Conservation (phyloP, 2,113 vertebrate genomes). For the Psittacula cyanocephala region DNA sequence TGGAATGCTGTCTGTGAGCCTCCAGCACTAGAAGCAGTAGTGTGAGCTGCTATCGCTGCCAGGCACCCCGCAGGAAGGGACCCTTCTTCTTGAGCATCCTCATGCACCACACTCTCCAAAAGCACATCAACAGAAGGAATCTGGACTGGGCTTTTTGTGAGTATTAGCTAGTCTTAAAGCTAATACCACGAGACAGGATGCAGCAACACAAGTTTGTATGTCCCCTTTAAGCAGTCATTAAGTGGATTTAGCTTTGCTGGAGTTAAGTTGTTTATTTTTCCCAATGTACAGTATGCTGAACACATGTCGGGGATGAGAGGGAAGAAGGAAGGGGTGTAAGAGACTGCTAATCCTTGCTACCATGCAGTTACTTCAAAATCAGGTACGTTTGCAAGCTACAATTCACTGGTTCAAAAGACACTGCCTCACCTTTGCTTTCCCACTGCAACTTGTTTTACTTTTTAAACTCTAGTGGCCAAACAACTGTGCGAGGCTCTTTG, state of each 20-base stretch:
- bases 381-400: constrained; percentile 61
- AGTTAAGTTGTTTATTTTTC: constrained; percentile 34
- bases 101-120: not conserved
- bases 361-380: constrained; percentile 79
- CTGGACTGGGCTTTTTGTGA: constrained; percentile 40
- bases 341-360: constrained; percentile 84
- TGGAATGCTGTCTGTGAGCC: constrained; percentile 43
- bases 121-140: not conserved
- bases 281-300: constrained; percentile 70
- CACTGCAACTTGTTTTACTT: constrained; percentile 73
- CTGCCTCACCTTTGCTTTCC: constrained; percentile 75
- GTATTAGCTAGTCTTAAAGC: constrained; percentile 34
- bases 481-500: constrained; percentile 50
- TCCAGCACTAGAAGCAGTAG: not conserved
- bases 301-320: constrained; percentile 61
- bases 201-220: constrained; percentile 55
- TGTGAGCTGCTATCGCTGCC: not conserved
- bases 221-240: constrained; percentile 84
- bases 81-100: not conserved
- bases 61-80: not conserved
- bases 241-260: constrained; percentile 64
- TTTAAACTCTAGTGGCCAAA: constrained; percentile 55
- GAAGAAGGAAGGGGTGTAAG: constrained; percentile 68
- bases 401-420: constrained; percentile 59
- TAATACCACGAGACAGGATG: constrained; percentile 15